Conservation (phyloP, 2,113 vertebrate species). For the Melanerpes aurifrons region DNA sequence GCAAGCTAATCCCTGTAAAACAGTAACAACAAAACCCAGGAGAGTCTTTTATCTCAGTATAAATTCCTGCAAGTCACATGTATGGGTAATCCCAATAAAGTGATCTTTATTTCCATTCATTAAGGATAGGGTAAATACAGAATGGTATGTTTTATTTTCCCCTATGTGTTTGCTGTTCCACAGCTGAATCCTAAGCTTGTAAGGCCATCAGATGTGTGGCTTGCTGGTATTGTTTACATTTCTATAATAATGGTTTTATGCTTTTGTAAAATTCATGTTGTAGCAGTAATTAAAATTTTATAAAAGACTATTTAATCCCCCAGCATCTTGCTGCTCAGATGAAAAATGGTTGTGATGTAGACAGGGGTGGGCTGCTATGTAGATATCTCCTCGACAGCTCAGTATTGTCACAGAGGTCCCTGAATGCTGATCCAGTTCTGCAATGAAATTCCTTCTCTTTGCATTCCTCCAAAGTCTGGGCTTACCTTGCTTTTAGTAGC, state of each 20-base stretch:
- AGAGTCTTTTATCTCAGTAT: neutral
- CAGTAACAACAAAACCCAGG: neutral
- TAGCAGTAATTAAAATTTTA: neutral
- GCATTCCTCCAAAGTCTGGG: neutral
- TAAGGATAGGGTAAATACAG: neutral
- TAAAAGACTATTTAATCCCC: neutral
- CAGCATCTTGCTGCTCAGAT: neutral
- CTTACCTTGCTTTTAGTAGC: neutral
- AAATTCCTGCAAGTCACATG: neutral
- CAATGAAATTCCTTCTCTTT: neutral
- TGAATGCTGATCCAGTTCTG: neutral
- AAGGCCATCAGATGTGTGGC: neutral
- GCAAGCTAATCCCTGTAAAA: neutral
- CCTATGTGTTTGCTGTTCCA: neutral
- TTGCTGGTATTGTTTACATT: neutral
- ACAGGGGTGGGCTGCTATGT: neutral
- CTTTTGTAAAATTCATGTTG: neutral
- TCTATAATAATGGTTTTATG: neutral
- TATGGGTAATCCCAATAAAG: neutral
- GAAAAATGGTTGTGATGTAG: neutral
- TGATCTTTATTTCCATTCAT: neutral
- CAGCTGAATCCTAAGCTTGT: neutral
- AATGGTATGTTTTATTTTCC: neutral
- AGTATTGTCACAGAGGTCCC: neutral
- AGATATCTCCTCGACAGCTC: neutral